These are phyloP conservation scores for Linnaemya vulpina DNA, from an alignment of 2,888 invertebrate genomes.

Conservation along the genomic window DNA sequence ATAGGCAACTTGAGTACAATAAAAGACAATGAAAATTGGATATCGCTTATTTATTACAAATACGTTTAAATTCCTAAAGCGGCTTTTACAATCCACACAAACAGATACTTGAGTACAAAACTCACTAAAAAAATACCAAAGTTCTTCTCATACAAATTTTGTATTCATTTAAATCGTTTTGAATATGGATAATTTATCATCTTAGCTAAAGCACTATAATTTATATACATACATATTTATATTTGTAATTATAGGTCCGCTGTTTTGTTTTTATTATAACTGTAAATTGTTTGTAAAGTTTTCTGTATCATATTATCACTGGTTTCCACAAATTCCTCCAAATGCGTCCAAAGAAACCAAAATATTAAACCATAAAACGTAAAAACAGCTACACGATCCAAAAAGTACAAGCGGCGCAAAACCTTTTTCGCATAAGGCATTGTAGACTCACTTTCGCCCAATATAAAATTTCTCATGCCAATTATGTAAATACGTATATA, in stretches of 20 bases:
- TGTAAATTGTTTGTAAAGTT: constrained; percentile 74
- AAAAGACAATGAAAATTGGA: too few species aligned
- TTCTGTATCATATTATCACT: constrained; percentile 77
- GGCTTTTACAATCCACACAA: too few species aligned
- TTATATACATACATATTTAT: not conserved
- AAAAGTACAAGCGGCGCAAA: constrained; percentile 83
- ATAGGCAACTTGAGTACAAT: too few species aligned
- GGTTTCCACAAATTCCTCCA: constrained; percentile 78
- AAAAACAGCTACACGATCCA: constrained; percentile 83
- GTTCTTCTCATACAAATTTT: too few species aligned
- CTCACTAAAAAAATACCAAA: too few species aligned
- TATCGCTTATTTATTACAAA: too few species aligned
- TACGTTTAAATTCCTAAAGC: too few species aligned
- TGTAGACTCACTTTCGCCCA: constrained; percentile 91
- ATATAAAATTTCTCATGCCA: constrained; percentile 92
- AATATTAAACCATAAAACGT: constrained; percentile 77
- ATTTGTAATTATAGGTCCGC: constrained; percentile 45
- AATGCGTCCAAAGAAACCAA: constrained; percentile 81
- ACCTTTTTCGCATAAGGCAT: constrained; percentile 87
- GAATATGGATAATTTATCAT: too few species aligned
- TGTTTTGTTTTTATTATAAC: constrained; percentile 72
- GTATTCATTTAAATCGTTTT: too few species aligned
- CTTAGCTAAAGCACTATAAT: not conserved
- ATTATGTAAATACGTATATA: constrained; percentile 89
- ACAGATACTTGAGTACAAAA: too few species aligned